These are phyloP conservation scores for Pogoniulus pusillus DNA, from an alignment of 2,797 vertebrate genomes.

Conservation along the genomic window DNA sequence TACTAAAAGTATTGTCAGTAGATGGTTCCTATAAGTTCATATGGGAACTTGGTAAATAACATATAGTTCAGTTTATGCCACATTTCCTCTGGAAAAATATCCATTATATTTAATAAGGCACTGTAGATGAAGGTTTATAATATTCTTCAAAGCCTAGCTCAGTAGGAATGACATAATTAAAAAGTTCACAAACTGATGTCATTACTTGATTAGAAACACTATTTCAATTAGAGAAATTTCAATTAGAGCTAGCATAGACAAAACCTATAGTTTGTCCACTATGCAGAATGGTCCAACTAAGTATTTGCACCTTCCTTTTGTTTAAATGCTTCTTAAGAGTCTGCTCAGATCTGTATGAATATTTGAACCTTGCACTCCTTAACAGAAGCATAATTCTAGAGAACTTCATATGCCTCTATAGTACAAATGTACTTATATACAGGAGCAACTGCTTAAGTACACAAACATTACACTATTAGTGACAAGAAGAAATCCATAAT, in stretches of 20 bases:
- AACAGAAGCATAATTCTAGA: background rate
- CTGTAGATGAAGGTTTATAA: background rate
- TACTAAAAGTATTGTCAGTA: background rate
- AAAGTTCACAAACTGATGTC: background rate
- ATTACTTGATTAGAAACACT: background rate
- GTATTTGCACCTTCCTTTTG: background rate
- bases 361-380: background rate
- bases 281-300: background rate
- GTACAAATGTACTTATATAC: background rate
- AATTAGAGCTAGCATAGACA: background rate
- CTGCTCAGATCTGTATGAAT: background rate
- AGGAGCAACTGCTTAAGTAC: background rate
- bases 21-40: background rate
- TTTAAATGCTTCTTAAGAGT: background rate
- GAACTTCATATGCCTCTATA: background rate
- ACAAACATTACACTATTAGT: background rate
- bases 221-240: background rate
- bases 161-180: background rate
- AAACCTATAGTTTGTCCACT: background rate
- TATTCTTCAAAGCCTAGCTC: background rate
- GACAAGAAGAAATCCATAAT: background rate
- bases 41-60: background rate
- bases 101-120: background rate
- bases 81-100: background rate
- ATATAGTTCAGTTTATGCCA: background rate